Evolutionary conservation across 2,888 invertebrate species (phyloP).

Genomic region (Cheilosia pagana): DNA sequence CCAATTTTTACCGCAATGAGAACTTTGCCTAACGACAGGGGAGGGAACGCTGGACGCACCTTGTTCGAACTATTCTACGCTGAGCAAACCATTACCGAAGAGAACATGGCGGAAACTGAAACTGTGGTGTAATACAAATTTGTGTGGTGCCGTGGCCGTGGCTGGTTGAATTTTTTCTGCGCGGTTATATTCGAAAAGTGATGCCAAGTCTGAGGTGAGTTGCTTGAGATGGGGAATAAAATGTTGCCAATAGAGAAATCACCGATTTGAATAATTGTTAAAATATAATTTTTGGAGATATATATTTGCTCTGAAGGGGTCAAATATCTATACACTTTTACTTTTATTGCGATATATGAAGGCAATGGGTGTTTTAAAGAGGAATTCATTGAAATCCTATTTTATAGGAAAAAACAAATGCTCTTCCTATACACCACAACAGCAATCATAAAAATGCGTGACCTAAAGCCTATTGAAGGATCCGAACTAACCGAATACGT

Average conservation of each 20-base stretch:
- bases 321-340: too few relatives aligned
- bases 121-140: conserved; percentile 75
- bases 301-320: too few relatives aligned
- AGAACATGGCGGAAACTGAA: conserved; percentile 79
- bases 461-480: conserved; percentile 59
- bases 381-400: too few relatives aligned
- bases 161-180: conserved; percentile 46
- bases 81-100: conserved; percentile 69
- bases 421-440: background rate
- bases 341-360: too few relatives aligned
- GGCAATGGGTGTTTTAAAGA: too few relatives aligned
- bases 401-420: too few relatives aligned
- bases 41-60: conserved; percentile 54
- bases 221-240: background rate
- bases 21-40: too few relatives aligned
- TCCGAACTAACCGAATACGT: conserved; percentile 74
- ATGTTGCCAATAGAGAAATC: conserved; percentile 11
- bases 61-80: conserved; percentile 56
- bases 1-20: too few relatives aligned
- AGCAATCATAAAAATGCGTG: conserved; percentile 40
- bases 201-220: conserved; percentile 21
- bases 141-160: conserved; percentile 36
- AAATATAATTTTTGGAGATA: too few relatives aligned
- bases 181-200: conserved; percentile 61
- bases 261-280: background rate